These are phyloP conservation scores for Lamellibrachia columna DNA, from an alignment of 2,888 invertebrate genomes.

Conservation along the genomic window DNA sequence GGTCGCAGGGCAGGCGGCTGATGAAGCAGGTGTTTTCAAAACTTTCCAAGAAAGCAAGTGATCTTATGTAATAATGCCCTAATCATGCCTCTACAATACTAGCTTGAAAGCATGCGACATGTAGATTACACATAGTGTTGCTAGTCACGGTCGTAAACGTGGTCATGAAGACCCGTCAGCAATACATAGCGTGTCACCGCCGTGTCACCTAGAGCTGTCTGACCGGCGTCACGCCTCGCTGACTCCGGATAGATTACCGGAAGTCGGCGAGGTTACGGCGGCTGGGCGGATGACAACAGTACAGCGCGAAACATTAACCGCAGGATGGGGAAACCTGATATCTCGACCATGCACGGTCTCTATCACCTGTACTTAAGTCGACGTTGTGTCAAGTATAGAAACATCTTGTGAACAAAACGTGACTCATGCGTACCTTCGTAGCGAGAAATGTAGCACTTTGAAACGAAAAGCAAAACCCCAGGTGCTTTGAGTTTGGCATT, in stretches of 20 bases:
- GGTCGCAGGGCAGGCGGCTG: neutral
- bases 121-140: neutral
- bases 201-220: neutral
- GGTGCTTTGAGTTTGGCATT: too few species aligned
- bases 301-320: neutral
- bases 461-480: neutral
- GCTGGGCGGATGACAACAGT: neutral
- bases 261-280: neutral
- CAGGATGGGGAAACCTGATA: neutral
- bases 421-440: neutral
- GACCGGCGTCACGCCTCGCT: neutral
- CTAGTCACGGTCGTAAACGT: neutral
- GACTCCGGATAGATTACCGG: neutral
- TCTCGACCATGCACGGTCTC: neutral
- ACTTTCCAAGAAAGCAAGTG: neutral
- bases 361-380: neutral
- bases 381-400: neutral
- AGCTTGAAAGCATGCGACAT: neutral
- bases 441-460: neutral
- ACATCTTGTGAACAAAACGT: neutral
- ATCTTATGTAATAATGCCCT: neutral
- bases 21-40: neutral
- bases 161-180: neutral
- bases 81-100: neutral
- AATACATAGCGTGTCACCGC: neutral